Base-by-base conservation (phyloP, 2,797 vertebrate genomes). In the Platyrinchus mystaceus region DNA sequence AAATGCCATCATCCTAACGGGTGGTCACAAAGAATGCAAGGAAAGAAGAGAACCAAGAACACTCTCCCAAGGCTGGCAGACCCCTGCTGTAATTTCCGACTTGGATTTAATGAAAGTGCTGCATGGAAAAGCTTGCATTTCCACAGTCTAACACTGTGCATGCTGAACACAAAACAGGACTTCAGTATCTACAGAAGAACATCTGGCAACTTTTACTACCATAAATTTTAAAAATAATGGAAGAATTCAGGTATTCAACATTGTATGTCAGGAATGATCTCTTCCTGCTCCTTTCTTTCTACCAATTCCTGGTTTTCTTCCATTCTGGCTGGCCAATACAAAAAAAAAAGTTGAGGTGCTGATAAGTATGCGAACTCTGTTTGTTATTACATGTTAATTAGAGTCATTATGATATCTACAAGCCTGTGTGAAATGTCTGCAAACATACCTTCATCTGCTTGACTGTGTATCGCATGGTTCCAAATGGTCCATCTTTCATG, bases 391-490 rank as follows among this genome's bases (percentile, higher is more conserved):
- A 2, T 36, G 13, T 41, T 56, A 73, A 41, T 50, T 39, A 55
- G 34, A 80, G 28, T 73, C 6, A n/a, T 34, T 68, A 39, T 36
- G 11, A 28, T 47, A 27, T n/a, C 39, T 62, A 50, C 34, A 73
- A 87, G 44, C 27, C 46, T 24, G 1, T 6, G 17, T 44, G 62
- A 90, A 76, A 62, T 14, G 19, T 7, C 68, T 84, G 44, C 78
- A 93, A 81, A 73, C 67, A 36, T 78, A 96, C 99, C 99, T 99
- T 99, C 98, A 99, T 99, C 96, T 99, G 99, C 95, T 99, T 99
- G 94, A 99, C 97, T 1, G 99, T 99, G 97, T 99, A 99, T 95
- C 99, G 97, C 98, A 99, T 98, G 0, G 99, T 99, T 87, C 99
- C 99, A 73, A 99, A 99, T 1, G 99, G 99, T 34, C 99, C 99